Percentiles rank a stretch among this genome's conserved stretches.
Conservation (phyloP, 1,140 invertebrate genomes). For the Paramacrobiotus metropolitanus region DNA sequence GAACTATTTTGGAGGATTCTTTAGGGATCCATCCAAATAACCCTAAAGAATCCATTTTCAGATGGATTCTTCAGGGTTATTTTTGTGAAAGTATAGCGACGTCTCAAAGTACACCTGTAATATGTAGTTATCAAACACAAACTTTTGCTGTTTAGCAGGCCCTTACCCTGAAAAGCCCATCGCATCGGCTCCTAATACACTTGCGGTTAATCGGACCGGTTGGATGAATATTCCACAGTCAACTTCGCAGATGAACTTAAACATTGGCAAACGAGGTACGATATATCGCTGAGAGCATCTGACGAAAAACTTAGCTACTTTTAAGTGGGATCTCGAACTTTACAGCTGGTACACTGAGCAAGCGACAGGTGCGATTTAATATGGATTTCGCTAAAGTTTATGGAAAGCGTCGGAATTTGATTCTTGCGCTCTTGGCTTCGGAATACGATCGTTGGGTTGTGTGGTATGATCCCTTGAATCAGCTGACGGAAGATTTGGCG, state of each 20-base stretch:
- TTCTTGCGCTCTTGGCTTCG: slow-evolving; percentile 66
- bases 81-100: too few species aligned
- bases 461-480: slow-evolving; percentile 69
- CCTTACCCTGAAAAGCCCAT: not conserved
- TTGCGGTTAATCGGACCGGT: not conserved
- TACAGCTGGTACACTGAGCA: not conserved
- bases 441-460: slow-evolving; percentile 81
- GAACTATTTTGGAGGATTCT: too few species aligned
- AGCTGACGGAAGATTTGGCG: slow-evolving; percentile 32
- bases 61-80: too few species aligned
- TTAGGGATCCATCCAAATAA: too few species aligned
- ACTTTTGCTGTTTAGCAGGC: not conserved
- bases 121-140: too few species aligned
- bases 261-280: not conserved
- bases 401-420: slow-evolving; percentile 74
- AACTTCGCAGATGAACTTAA: not conserved
- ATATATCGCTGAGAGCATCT: too few species aligned
- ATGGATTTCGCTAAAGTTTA: slow-evolving; percentile 75
- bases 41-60: too few species aligned
- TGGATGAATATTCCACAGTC: slow-evolving; percentile 2
- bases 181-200: not conserved
- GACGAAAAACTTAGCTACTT: not conserved
- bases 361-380: slow-evolving; percentile 21
- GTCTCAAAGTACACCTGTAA: too few species aligned
- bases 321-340: not conserved